These are phyloP conservation scores for Sternotherus odoratus DNA, from an alignment of 2,797 vertebrate genomes.

Conservation along the genomic window DNA sequence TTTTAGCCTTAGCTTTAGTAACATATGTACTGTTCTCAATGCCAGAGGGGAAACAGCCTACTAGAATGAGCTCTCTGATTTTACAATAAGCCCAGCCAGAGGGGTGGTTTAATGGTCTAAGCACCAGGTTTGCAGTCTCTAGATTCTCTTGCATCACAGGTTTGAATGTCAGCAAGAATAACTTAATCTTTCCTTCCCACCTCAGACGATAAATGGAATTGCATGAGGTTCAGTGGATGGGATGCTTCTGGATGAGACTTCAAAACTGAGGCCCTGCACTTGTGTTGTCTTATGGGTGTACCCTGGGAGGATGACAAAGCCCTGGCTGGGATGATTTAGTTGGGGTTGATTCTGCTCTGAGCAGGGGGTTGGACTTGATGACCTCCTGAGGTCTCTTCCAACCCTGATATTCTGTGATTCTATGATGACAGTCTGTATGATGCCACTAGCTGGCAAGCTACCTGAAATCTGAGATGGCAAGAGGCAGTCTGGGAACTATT, in stretches of 20 bases:
- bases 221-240: neutral
- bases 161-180: neutral
- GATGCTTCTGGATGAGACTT: neutral
- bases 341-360: too few species aligned
- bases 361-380: too few species aligned
- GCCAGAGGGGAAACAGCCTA: neutral
- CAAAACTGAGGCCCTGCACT: neutral
- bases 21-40: neutral
- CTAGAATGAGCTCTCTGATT: neutral
- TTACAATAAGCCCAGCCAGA: neutral
- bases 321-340: too few species aligned
- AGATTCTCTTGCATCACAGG: neutral
- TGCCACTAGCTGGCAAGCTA: too few species aligned
- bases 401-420: too few species aligned
- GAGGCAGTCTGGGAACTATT: too few species aligned
- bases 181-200: neutral
- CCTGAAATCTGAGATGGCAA: too few species aligned
- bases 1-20: neutral
- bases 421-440: too few species aligned
- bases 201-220: neutral
- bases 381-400: too few species aligned
- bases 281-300: too few species aligned
- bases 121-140: neutral
- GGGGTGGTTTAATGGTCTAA: neutral
- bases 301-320: too few species aligned